Evolutionary conservation across 2,888 invertebrate species (phyloP), one percentile per base, ranked within the genome.

Genomic region (Priocnemis perturbator): DNA sequence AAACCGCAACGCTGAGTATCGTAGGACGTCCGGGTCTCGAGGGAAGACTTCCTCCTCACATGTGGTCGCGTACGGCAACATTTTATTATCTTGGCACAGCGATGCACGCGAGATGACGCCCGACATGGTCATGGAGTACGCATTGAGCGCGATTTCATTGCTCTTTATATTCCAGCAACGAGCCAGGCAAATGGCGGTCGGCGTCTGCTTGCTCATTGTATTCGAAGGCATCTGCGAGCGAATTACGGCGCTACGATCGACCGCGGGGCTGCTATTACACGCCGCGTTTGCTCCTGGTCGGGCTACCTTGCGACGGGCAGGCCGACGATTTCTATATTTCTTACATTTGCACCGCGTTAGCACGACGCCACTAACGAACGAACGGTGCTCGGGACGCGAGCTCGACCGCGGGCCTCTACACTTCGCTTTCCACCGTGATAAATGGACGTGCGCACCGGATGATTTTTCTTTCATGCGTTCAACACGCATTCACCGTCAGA

Each of bases 301-400:
- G 37, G 7, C 37, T 37, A 11, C 37, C 37, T n/a, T n/a, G 14
- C 67, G n/a, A 61, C 45, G 37, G 11, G 37, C 37, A 1, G 37
- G 1, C 37, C 67, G 67, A 59, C 47, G 67, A 77, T 81, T 79
- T 69, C 77, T 75, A 55, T 71, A 64, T 67, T 37, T 72, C 71
- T 64, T 71, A 71, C 62, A 72, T 79, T 81, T 64, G 64, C 71
- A 64, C 64, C 58, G 53, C 47, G 60, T 80, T 80, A 80, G 71
- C 81, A 55, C 15, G 59, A 30, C 19, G 21, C n/a, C 67, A 74
- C 81, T 80, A 80, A 80, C 69, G 47, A 69, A 67, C 63, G 53
- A 15, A 37, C 37, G 37, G 37, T 11, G 37, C 47, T n/a, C 47
- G 5, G 5, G 14, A 4, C 50, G 50, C 4, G 11, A 19, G 50